A percentile compares a stretch with the other conserved stretches of the same genome.
phyloP scores from a whole-genome alignment of 2,113 vertebrate genomes.

The Bolborhynchus lineola region DNA sequence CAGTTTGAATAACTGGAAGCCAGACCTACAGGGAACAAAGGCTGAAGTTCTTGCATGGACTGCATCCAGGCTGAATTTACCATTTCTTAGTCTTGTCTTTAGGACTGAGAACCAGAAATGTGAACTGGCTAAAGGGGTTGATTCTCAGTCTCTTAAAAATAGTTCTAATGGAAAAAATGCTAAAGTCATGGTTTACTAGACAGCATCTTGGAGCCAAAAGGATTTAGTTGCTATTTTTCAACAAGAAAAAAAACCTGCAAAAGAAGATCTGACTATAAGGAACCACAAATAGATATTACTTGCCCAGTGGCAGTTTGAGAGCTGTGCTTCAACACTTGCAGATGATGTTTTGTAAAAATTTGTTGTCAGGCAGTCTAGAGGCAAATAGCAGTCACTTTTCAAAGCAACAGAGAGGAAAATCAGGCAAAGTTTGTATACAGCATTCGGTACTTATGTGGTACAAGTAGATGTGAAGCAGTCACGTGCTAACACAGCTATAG shows the following conservation, averaged over 20 bases:
- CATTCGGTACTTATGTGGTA: background rate
- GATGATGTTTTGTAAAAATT: background rate
- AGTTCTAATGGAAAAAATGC: background rate
- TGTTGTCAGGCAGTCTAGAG: background rate
- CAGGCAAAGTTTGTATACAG: background rate
- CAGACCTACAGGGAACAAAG: background rate
- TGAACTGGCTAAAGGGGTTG: background rate
- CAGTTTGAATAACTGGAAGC: background rate
- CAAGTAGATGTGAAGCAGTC: background rate
- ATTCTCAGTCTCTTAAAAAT: background rate
- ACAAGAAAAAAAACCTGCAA: background rate
- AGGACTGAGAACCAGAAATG: background rate
- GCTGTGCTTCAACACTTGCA: background rate
- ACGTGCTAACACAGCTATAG: background rate
- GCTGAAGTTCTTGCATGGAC: background rate
- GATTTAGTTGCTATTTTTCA: background rate
- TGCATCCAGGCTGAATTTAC: background rate
- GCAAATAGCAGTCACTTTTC: background rate
- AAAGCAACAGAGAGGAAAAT: background rate
- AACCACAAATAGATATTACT: background rate
- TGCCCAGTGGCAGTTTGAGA: background rate
- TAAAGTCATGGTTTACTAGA: background rate
- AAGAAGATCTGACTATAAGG: background rate
- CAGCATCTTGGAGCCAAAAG: background rate
- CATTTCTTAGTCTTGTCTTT: background rate